Percentiles rank a stretch among this genome's conserved stretches.
Conservation (phyloP, 2,797 vertebrate genomes). For the Danio kyathit region DNA sequence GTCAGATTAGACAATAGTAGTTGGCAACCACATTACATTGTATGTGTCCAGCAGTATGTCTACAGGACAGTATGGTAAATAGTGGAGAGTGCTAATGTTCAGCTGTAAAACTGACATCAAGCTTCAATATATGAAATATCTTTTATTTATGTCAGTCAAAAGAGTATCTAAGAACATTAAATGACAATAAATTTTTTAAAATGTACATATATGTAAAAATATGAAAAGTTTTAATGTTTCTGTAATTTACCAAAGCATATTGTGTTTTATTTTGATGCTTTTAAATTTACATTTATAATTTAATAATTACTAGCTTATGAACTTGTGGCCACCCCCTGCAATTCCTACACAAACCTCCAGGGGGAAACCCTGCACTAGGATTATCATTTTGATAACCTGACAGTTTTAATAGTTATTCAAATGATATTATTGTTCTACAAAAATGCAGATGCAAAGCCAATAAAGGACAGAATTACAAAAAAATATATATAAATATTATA, state of each 20-base stretch:
- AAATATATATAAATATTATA: neutral
- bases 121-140: neutral
- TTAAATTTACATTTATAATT: neutral
- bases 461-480: neutral
- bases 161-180: too few relatives aligned
- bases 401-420: too few relatives aligned
- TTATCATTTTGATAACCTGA: neutral
- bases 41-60: neutral
- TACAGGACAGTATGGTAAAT: neutral
- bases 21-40: neutral
- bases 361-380: neutral
- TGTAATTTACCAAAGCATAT: neutral
- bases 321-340: neutral
- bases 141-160: too few relatives aligned
- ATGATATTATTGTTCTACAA: neutral
- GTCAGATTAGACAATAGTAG: neutral
- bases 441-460: neutral
- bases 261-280: neutral
- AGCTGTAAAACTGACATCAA: neutral
- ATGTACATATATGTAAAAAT: too few relatives aligned
- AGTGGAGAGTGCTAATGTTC: constrained; percentile 34
- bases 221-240: neutral
- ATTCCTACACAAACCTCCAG: neutral
- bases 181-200: too few relatives aligned
- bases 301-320: neutral